Base-by-base conservation (phyloP, 2,888 invertebrate genomes). In the Hypercompe scribonia region DNA sequence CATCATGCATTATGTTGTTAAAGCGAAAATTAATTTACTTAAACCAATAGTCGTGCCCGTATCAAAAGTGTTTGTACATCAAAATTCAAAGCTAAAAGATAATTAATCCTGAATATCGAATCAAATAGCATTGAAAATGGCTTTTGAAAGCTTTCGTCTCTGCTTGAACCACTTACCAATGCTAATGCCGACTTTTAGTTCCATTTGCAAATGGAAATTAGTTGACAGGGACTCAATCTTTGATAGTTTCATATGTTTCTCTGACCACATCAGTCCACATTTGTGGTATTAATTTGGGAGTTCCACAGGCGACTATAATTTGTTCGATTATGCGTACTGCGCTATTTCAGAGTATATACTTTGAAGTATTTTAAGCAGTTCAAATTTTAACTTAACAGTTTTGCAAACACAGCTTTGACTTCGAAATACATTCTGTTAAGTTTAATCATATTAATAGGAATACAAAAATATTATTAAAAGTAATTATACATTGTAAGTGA, bases 121-220 rank as follows among this genome's bases (percentile, higher is more conserved):
- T 90, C 90, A 90, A 90, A 90, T 87, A 81, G 90, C 88, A 88
- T 90, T 88, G 86, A 84, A 85, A 91, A 91, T 90, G 87, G 90
- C 90, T 89, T 90, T 89, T 83, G 85, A 91, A 88, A 88, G 88
- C 90, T 75, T 72, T 88, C 81, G 85, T 83, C 86, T 82, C 83
- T 82, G 83, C 84, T 88, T 85, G 80, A 88, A 85, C 87, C 90
- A 90, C 91, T 92, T 89, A 88, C 88, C 86, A 86, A 90, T 92
- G 92, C 90, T 91, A 93, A 93, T 93, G 86, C 85, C 84, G 84
- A 92, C 93, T 92, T 93, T 92, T 89, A 91, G 92, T 89, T 89
- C 90, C 90, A 92, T 91, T 93, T 91, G 91, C 90, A 85, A 91
- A 92, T 93, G 93, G 89, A 91, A 92, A 93, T 92, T 88, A 90